These are phyloP conservation scores for Mus caroli DNA, from an alignment of 2,797 vertebrate genomes.

Conservation along the genomic window DNA sequence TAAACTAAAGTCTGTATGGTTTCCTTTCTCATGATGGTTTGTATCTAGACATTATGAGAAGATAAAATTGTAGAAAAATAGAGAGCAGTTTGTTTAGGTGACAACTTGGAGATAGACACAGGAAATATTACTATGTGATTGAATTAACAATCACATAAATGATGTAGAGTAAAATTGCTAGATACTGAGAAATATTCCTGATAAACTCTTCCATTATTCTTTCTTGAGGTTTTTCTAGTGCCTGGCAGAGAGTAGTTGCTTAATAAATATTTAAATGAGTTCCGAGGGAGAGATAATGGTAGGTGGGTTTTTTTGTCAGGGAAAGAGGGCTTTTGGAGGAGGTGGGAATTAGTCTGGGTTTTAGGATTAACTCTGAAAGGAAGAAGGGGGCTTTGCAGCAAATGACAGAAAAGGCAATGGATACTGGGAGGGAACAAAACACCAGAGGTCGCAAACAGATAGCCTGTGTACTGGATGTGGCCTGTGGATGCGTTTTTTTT, in stretches of 20 bases:
- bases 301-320: slow-evolving; percentile 71
- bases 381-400: slow-evolving; percentile 61
- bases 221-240: slow-evolving; percentile 74
- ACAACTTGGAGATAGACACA: slow-evolving; percentile 55
- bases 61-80: slow-evolving; percentile 66
- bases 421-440: slow-evolving; percentile 54
- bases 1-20: slow-evolving; percentile 29
- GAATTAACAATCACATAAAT: slow-evolving; percentile 55
- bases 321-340: slow-evolving; percentile 71
- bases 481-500: slow-evolving; percentile 63
- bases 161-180: slow-evolving; percentile 53
- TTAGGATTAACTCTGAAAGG: slow-evolving; percentile 65
- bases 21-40: slow-evolving; percentile 41
- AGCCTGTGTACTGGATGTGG: slow-evolving; percentile 59
- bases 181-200: slow-evolving; percentile 54
- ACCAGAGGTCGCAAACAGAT: slow-evolving; percentile 82
- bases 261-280: slow-evolving; percentile 79
- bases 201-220: slow-evolving; percentile 64
- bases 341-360: slow-evolving; percentile 62
- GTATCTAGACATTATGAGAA: slow-evolving; percentile 50
- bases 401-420: slow-evolving; percentile 32
- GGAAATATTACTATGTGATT: slow-evolving; percentile 45
- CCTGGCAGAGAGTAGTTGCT: slow-evolving; percentile 85
- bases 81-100: slow-evolving; percentile 51
- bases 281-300: slow-evolving; percentile 62